These are phyloP conservation scores for Teleogryllus occipitalis DNA, from an alignment of 1,140 invertebrate genomes.

Conservation along the genomic window DNA sequence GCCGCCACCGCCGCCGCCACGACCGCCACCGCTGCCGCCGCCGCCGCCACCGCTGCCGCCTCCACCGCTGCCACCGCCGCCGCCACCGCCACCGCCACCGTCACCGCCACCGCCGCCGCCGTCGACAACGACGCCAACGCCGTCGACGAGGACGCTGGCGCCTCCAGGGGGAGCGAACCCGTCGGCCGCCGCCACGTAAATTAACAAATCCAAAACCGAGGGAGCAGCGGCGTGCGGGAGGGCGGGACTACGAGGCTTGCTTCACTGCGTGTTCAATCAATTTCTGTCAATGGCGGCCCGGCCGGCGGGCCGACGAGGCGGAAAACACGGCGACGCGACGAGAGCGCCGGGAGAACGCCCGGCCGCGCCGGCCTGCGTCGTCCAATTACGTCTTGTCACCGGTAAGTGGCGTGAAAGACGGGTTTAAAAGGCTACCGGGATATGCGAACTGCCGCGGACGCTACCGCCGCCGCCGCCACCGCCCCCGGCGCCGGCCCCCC, in stretches of 20 bases:
- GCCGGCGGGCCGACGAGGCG: background rate
- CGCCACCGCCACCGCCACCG: no score
- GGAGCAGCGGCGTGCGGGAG: background rate
- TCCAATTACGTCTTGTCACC: slow-evolving; percentile 3
- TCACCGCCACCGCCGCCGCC: no score
- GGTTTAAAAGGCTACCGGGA: background rate
- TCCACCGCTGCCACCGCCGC: background rate
- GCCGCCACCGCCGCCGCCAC: no score
- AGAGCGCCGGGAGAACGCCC: background rate
- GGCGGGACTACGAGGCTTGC: background rate
- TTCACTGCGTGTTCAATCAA: background rate
- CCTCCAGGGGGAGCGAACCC: background rate
- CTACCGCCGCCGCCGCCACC: no score
- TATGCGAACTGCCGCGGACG: background rate
- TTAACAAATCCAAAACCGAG: background rate
- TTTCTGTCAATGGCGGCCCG: background rate
- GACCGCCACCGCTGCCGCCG: no score
- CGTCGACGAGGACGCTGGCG: background rate
- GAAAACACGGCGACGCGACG: background rate
- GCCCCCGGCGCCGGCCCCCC: no score
- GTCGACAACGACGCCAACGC: background rate
- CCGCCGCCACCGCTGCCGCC: no score
- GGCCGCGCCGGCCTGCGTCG: background rate
- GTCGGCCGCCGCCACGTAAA: background rate
- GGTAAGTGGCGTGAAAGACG: slow-evolving; percentile 3